Percentiles rank a stretch among this genome's conserved stretches.
These are phyloP conservation scores for Bellardia pandia DNA, from an alignment of 2,888 invertebrate species.

Conservation along the genomic window DNA sequence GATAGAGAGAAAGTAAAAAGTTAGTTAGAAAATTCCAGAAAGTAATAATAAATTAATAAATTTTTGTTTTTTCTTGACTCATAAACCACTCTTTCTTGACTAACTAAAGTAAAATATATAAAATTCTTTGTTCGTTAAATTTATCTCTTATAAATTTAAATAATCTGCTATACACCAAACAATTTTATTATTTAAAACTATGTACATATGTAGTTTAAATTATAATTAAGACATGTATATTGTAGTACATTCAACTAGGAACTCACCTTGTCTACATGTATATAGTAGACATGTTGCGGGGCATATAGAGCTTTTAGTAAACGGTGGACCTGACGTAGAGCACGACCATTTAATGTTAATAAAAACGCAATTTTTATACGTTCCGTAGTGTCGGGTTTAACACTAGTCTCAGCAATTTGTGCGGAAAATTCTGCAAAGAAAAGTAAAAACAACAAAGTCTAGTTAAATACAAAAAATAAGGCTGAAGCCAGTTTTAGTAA, in stretches of 20 bases:
- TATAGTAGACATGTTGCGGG: slow-evolving; percentile 95
- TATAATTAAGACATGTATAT: not conserved
- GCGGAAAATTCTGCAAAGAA: slow-evolving; percentile 88
- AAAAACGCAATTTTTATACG: slow-evolving; percentile 93
- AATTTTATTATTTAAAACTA: not conserved
- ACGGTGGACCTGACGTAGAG: slow-evolving; percentile 95
- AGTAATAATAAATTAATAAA: not conserved
- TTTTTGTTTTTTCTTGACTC: not conserved
- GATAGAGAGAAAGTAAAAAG: too few species aligned
- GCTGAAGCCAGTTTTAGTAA: too few species aligned
- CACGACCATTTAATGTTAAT: slow-evolving; percentile 97
- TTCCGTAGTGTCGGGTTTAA: slow-evolving; percentile 82
- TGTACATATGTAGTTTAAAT: too few species aligned
- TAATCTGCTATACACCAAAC: too few species aligned
- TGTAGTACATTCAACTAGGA: not conserved
- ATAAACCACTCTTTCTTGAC: not conserved
- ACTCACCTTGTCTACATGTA: slow-evolving; percentile 98
- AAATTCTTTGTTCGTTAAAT: too few species aligned
- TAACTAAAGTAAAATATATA: not conserved
- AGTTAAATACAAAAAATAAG: slow-evolving; percentile 10
- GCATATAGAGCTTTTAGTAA: slow-evolving; percentile 95
- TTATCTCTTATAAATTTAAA: not conserved
- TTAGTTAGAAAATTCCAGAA: too few species aligned
- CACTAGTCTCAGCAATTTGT: slow-evolving; percentile 87
- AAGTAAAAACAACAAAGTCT: slow-evolving; percentile 8